Base-by-base conservation (phyloP, 2,113 vertebrate species). In the Prunella himalayana region DNA sequence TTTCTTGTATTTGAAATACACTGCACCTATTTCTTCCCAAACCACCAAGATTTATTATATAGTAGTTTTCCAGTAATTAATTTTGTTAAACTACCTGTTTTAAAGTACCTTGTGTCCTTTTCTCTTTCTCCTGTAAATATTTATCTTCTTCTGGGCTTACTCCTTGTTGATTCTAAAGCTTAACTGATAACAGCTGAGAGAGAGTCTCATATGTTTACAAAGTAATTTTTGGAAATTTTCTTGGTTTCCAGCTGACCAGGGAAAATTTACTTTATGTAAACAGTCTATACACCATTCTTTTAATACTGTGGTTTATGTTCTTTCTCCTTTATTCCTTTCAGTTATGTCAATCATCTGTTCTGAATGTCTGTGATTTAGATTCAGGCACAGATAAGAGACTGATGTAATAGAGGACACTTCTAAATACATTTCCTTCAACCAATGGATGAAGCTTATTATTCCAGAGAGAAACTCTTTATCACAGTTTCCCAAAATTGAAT, bases 111-210 rank as follows among this genome's bases (percentile, higher is more conserved):
- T 71, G 4, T 78, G 49, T 79, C 66, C 66, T 90, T 90, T 92
- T 85, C 47, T 90, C 44, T 57, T 78, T 78, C 27, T 60, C 24
- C 33, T 69, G 69, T 57, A 89, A 91, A 94, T 86, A 87, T 93
- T 96, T 94, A 35, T 54, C 61, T 63, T 81, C 50, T 49, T 81
- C 25, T 37, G 41, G 45, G 22, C 41, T 86, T 60, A 41, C 11
- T 69, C 31, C 18, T 50, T 81, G 50, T 81, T 88, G 41, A 23
- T 70, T 89, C 42, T 87, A 82, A 70, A 71, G 65, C 42, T 82
- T 85, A 94, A 64, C 35, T 85, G 25, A 60, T 88, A 91, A 85
- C 11, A 22, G 23, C 47, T 75, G 56, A 27, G 49, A 90, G 42
- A 70, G 6, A 63, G 14, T 47, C 33, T 89, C 18, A 42, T 8